Conservation (phyloP, 2,888 invertebrate species). For the Yponomeuta plumbellus region DNA sequence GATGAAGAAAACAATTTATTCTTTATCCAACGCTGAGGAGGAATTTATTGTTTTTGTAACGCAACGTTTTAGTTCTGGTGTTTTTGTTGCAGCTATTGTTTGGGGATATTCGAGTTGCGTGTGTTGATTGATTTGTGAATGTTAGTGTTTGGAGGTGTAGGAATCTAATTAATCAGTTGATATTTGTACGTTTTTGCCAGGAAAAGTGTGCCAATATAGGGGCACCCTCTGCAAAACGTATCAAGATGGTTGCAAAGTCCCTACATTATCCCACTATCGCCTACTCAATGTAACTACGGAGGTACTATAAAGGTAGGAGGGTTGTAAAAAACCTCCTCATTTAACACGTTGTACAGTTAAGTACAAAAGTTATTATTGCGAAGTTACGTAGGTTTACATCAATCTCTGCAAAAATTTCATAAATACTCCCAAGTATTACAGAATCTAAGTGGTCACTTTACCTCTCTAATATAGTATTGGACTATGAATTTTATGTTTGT, state of each 20-base stretch:
- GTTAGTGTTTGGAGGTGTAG: background rate
- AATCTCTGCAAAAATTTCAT: too few species aligned
- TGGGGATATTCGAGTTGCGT: conserved; percentile 23
- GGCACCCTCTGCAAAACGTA: background rate
- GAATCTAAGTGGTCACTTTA: too few species aligned
- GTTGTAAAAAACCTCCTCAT: background rate
- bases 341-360: background rate
- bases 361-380: background rate
- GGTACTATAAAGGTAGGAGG: background rate
- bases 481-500: background rate
- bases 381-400: too few species aligned
- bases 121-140: background rate
- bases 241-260: background rate
- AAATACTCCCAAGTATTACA: too few species aligned
- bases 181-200: background rate
- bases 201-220: too few species aligned
- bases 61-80: conserved; percentile 34
- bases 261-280: conserved; percentile 29
- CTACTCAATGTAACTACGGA: conserved; percentile 32
- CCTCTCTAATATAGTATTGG: too few species aligned
- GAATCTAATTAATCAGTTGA: background rate
- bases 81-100: conserved; percentile 34
- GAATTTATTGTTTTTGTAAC: conserved; percentile 32
- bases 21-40: background rate
- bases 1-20: background rate